Conservation (phyloP, 2,888 invertebrate genomes). For the Arctia plantaginis region DNA sequence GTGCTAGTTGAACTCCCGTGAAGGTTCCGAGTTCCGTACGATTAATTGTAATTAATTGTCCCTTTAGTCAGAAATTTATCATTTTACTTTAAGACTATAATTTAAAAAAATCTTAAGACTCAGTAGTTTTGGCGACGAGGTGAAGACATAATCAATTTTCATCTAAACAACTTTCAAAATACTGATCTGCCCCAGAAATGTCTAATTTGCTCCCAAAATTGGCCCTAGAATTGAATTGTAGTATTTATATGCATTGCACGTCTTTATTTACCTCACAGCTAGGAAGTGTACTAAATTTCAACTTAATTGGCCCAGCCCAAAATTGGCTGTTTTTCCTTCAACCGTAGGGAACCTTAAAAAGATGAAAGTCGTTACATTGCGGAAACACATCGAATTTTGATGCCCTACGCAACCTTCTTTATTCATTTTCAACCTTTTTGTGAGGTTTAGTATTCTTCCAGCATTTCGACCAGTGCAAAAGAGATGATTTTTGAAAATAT, state of each 20-base stretch:
- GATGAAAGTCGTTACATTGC: slow-evolving; percentile 26
- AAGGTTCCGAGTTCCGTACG: background rate
- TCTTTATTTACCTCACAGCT: background rate
- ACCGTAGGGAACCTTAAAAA: background rate
- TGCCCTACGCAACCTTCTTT: slow-evolving; percentile 18
- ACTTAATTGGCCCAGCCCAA: background rate
- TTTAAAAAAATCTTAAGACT: too few species aligned
- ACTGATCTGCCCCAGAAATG: background rate
- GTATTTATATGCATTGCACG: background rate
- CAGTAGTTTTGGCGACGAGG: too few species aligned
- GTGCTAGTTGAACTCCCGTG: too few species aligned
- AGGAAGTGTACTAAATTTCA: background rate
- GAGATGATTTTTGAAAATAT: slow-evolving; percentile 15
- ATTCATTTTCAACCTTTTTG: slow-evolving; percentile 17
- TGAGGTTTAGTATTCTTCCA: slow-evolving; percentile 25
- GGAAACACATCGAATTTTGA: slow-evolving; percentile 38
- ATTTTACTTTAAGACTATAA: too few species aligned
- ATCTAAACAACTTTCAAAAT: background rate
- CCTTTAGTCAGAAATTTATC: too few species aligned
- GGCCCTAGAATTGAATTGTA: background rate
- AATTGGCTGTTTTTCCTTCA: background rate
- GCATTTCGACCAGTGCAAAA: slow-evolving; percentile 7
- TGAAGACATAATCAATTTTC: too few species aligned
- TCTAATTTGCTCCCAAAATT: background rate
- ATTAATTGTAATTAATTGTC: too few species aligned